Base-by-base conservation (phyloP, 2,888 invertebrate species). In the Andrena bucephala region DNA sequence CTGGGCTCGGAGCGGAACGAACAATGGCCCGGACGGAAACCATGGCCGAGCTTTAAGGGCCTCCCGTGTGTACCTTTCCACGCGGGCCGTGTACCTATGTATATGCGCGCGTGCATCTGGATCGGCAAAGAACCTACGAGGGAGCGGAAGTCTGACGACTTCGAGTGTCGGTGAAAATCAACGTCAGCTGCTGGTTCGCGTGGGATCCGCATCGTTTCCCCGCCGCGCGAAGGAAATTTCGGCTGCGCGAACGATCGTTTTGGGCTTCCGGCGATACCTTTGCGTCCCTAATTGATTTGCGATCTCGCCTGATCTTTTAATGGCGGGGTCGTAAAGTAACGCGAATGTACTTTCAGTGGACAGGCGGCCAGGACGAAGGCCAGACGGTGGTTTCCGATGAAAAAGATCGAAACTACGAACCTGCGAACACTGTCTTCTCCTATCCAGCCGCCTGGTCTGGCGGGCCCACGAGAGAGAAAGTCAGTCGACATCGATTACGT, bases 401-500 rank as follows among this genome's bases (percentile, higher is more conserved):
- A 77, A 70, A 65, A 59, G 60, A 76, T 60, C 68, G 63, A 62
- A 20, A 24, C 52, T 27, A 66, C 59, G 73, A 77, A 70, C 31
- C 62, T 70, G 68, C 70, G 73, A 70, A 67, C 69, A 62, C 24
- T 54, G 52, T 65, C 54, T 70, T 78, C 78, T 75, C 27, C 82
- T 77, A 79, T 85, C 74, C 72, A 71, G 8, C 48, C 62, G 70
- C 36, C 72, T 48, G 63, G 67, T 59, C 72, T 59, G 81, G 57
- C 48, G 66, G 75, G 67, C 63, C 81, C 80, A 77, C 68, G 78
- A 87, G 88, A 85, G 88, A 88, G 88, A 88, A 88, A 88, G 88
- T 88, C 81, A 81, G 89, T 79, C 86, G 87, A 86, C 85, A 82
- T 89, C 87, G 88, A 88, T 89, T 89, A 89, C 89, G 88, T 88